Base-by-base conservation (phyloP, 2,113 vertebrate genomes). In the Dicaeum eximium region DNA sequence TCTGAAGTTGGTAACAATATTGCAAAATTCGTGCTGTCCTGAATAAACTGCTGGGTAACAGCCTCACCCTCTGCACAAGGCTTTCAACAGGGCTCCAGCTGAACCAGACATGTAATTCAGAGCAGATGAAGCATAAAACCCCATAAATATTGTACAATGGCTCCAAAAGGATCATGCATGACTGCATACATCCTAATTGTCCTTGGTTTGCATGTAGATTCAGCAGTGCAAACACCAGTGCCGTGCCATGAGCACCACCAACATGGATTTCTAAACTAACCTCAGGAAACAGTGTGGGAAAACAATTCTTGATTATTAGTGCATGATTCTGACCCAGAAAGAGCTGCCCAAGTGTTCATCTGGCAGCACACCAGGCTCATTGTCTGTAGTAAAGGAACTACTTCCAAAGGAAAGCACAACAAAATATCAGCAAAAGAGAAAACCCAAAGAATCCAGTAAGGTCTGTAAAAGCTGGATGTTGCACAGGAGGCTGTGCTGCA, bases 71-170 rank as follows among this genome's bases (percentile, higher is more conserved):
- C 53, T 50, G 57, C 75, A 71, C 67, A 67, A 60, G 64, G 67
- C 79, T 97, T 96, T 96, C 79, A 86, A 2, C 11, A 1, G 47
- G 60, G 51, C 64, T 86, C 73, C 65, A 91, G 64, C 30, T 77
- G 79, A 91, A 78, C 8, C 1, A 95, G 48, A 22, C 35, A 24
- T 53, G 21, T 71, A 87, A 92, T 90, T 95, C 50, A 57, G 44
- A 86, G 30, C 67, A 86, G 90, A 95, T 84, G 86, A 96, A 95
- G 90, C 90, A 83, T 56, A 74, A 90, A 93, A 64, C 1, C 45
- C 58, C 67, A 95, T 88, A 95, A 96, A 96, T 94, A 94, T 86
- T 92, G 60, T 58, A 90, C 60, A 86, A 11, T 42, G 45, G 40
- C 48, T 92, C 56, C 37, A 78, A 57, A 93, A 88, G 17, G 28